phyloP scores from a whole-genome alignment of 1,140 invertebrate genomes.

The Penaeus vannamei region DNA sequence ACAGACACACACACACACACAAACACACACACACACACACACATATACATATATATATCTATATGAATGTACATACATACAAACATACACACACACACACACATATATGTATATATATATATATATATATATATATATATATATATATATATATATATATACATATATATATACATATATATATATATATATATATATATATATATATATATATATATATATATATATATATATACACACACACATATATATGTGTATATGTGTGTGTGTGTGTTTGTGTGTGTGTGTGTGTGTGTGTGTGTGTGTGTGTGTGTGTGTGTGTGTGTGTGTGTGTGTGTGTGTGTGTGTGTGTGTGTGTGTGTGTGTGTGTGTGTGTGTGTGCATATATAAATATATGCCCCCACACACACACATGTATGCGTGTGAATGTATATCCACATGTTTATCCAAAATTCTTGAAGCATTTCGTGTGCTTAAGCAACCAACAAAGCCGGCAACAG shows the following conservation, averaged over 20 bases:
- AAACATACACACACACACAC: neutral
- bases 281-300: neutral
- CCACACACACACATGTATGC: neutral
- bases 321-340: too few species aligned
- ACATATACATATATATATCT: neutral
- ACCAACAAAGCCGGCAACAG: neutral
- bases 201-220: neutral
- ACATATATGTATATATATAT: slow-evolving; percentile 2
- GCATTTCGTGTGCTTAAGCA: neutral
- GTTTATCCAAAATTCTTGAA: neutral
- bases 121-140: slow-evolving; percentile 1
- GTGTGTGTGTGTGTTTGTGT: neutral
- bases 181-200: slow-evolving; percentile 20
- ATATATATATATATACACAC: neutral
- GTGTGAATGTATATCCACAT: neutral
- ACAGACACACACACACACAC: neutral
- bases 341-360: too few species aligned
- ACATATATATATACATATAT: too few species aligned
- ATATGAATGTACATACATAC: neutral
- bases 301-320: neutral
- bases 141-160: slow-evolving; percentile 28
- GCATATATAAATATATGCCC: slow-evolving; percentile 28
- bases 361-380: too few species aligned
- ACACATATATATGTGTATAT: too few species aligned
- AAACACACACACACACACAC: too few species aligned